Base-by-base conservation (phyloP, 2,888 invertebrate genomes). In the Drosophila phalerata region DNA sequence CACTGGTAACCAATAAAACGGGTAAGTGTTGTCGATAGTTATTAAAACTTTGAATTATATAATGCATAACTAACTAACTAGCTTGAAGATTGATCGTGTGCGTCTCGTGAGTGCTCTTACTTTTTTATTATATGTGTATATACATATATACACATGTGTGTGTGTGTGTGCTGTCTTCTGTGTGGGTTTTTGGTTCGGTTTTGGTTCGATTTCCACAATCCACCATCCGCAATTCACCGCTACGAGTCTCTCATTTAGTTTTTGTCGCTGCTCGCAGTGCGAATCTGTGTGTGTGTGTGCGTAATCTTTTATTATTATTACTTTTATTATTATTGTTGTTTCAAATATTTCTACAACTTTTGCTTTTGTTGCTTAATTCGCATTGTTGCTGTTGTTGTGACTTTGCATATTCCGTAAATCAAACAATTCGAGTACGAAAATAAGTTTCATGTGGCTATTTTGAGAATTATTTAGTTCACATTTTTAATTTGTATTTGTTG, bases 361-460 rank as follows among this genome's bases (percentile, higher is more conserved):
- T 43, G 15, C 15, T n/a, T n/a, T n/a, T 56, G 28, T 28, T 28
- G 28, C 28, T 28, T 43, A 49, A 60, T 47, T 53, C 53, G 37
- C 13, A 4, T 52, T 45, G 30, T 55, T 55, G 32, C 25, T 56
- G 57, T 69, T 56, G 57, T 69, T 60, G 61, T 71, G 42, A 70
- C 62, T 70, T 71, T 58, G 52, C 73, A 55, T 42, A 55, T 69
- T 74, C 48, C 28, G 37, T 57, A 53, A 32, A 51, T 17, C 10
- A 32, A 34, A 63, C 64, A 60, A n/a, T 60, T 76, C 58, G 58
- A 69, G 47, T 58, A 66, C 69, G 37, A 77, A 77, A 72, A 76
- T 73, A 76, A 62, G 55, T 66, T 78, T 61, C 56, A 71, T 77
- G 78, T 77, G 76, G 76, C 76, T 77, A 73, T 76, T 76, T 76